These are phyloP conservation scores for Scartelaos histophorus DNA, from an alignment of 2,113 vertebrate genomes.

Conservation along the genomic window DNA sequence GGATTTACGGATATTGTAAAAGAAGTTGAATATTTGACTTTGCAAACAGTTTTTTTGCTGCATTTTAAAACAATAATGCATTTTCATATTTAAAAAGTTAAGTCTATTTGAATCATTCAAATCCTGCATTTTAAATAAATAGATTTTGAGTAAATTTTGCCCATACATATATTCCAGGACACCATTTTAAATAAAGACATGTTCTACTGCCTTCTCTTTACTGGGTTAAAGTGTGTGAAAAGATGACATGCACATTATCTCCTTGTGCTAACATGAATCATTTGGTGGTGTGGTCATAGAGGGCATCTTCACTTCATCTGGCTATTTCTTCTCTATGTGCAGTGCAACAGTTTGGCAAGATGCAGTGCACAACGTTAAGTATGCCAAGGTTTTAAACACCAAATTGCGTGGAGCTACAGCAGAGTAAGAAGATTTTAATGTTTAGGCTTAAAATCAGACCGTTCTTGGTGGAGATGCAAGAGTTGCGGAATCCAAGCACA, in stretches of 20 bases:
- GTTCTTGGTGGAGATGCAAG: slow-evolving; percentile 6
- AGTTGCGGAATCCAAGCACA: slow-evolving; percentile 21
- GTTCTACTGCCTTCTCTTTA: not conserved
- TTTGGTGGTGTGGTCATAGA: slow-evolving; percentile 50
- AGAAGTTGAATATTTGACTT: no score
- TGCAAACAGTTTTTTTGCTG: no score
- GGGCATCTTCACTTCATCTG: slow-evolving; percentile 35
- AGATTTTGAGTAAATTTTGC: slow-evolving; percentile 14
- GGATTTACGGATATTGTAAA: no score
- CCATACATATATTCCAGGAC: slow-evolving; percentile 38
- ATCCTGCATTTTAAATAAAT: not conserved
- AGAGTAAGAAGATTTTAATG: slow-evolving; percentile 38
- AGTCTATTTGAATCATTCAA: no score
- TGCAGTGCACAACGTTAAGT: slow-evolving; percentile 24
- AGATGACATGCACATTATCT: slow-evolving; percentile 10
- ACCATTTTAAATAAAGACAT: slow-evolving; percentile 6
- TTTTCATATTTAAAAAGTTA: no score
- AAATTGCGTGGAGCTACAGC: slow-evolving; percentile 6
- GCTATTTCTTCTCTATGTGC: slow-evolving; percentile 22
- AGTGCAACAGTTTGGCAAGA: slow-evolving; percentile 40
- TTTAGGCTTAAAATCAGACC: slow-evolving; percentile 31
- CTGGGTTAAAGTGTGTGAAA: not conserved
- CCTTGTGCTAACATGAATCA: slow-evolving; percentile 39
- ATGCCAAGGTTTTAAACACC: slow-evolving; percentile 45
- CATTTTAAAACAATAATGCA: no score